Evolutionary conservation across 2,113 vertebrate genomes (phyloP).

Genomic region (Sinocyclocheilus rhinocerous): DNA sequence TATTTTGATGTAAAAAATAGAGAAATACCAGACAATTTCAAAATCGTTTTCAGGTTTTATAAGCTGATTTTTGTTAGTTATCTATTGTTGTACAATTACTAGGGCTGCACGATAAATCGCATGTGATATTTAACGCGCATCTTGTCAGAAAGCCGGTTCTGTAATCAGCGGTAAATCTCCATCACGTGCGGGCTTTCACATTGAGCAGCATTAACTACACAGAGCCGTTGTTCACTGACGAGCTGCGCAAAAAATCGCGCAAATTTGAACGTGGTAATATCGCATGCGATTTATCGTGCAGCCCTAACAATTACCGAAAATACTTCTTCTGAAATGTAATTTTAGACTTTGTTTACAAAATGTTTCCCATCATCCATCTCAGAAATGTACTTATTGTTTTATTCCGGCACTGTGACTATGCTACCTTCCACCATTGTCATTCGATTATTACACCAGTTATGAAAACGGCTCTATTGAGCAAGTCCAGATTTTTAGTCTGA

Average conservation of each 20-base stretch:
- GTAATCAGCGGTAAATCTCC: too few species aligned
- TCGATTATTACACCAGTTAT: background rate
- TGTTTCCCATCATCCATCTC: background rate
- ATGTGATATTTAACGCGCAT: too few species aligned
- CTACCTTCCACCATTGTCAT: background rate
- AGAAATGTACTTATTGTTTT: background rate
- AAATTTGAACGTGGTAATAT: too few species aligned
- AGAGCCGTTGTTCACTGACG: too few species aligned
- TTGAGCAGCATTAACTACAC: too few species aligned
- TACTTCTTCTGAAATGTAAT: background rate
- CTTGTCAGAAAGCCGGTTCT: too few species aligned
- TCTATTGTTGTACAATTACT: background rate
- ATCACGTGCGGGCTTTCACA: too few species aligned
- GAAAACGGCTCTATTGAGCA: slow-evolving; percentile 7
- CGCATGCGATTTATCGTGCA: too few species aligned
- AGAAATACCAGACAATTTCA: background rate
- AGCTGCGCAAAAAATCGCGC: too few species aligned
- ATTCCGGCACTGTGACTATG: background rate
- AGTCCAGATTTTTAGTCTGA: slow-evolving; percentile 1
- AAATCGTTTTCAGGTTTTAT: background rate
- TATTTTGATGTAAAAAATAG: background rate
- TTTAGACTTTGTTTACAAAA: background rate
- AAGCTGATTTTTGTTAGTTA: background rate
- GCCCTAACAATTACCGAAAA: background rate
- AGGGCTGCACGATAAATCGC: too few species aligned